A percentile compares a stretch with the other conserved stretches of the same genome.
phyloP scores from a whole-genome alignment of 2,888 invertebrate genomes.

The Pristionchus mayeri region DNA sequence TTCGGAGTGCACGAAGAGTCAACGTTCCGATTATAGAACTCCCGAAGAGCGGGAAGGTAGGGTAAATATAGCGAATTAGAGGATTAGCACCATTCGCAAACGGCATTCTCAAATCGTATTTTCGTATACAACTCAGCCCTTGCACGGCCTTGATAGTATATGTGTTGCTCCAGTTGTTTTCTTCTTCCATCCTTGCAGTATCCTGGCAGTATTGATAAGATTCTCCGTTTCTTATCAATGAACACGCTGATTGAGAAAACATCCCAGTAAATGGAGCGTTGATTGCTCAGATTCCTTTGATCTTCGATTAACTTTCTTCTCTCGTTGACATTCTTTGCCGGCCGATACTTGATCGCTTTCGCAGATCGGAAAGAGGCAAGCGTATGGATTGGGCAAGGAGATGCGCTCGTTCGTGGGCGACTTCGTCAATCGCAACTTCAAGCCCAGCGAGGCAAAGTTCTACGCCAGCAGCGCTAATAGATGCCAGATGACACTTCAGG shows the following conservation, averaged over 20 bases:
- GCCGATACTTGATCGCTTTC: background rate
- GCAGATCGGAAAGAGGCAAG: constrained; percentile 65
- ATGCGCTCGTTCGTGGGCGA: constrained; percentile 59
- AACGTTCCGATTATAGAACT: no score
- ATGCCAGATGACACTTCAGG: constrained; percentile 70
- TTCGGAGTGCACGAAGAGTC: no score
- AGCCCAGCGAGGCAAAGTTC: constrained; percentile 60
- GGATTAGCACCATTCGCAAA: no score
- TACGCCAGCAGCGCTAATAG: constrained; percentile 65
- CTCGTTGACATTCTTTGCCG: background rate
- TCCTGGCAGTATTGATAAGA: background rate
- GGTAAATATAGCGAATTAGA: no score
- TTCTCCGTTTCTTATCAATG: no score
- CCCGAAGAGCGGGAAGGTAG: no score
- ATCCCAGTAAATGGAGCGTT: no score
- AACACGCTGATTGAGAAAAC: no score
- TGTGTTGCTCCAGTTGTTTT: background rate
- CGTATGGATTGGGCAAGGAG: constrained; percentile 61
- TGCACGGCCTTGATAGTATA: background rate
- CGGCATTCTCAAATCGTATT: no score
- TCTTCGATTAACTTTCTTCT: background rate
- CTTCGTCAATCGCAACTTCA: constrained; percentile 52
- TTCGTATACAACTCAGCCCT: no score
- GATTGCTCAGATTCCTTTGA: no score
- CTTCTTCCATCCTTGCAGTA: no score